These are phyloP conservation scores for Seriola rivoliana DNA, from an alignment of 2,113 vertebrate genomes.

Conservation along the genomic window DNA sequence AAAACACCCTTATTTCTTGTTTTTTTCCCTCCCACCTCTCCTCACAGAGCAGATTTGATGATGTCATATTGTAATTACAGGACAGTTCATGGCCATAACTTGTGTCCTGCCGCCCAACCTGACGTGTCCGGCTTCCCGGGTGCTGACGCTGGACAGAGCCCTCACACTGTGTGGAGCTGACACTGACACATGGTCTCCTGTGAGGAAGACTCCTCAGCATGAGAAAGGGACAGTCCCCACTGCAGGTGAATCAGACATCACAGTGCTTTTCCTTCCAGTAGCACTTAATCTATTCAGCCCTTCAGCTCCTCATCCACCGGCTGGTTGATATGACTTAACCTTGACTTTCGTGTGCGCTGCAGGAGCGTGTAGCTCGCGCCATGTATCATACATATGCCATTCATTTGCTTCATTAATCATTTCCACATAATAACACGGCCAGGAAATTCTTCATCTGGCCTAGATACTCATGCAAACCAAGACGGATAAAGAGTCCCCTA, in stretches of 20 bases:
- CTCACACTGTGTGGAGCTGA: constrained; percentile 7
- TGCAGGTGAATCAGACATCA: background rate
- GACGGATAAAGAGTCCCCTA: background rate
- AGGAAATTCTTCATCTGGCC: constrained; percentile 8
- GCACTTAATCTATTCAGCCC: constrained; percentile 8
- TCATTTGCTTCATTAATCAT: constrained; percentile 39
- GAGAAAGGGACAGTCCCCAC: background rate
- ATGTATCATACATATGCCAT: background rate
- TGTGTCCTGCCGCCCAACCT: background rate
- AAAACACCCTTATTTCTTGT: background rate
- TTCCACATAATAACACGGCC: background rate
- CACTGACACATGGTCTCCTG: constrained; percentile 23
- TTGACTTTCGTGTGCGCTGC: constrained; percentile 21
- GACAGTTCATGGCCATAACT: background rate
- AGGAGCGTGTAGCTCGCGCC: background rate
- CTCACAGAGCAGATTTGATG: background rate
- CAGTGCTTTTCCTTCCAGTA: background rate
- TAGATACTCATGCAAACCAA: constrained; percentile 1
- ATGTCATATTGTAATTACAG: constrained; percentile 20
- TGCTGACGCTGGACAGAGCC: constrained; percentile 12
- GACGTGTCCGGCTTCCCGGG: constrained; percentile 22
- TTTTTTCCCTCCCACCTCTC: background rate
- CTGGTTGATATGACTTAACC: constrained; percentile 18
- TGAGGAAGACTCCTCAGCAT: background rate
- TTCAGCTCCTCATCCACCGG: background rate